Evolutionary conservation across 2,797 vertebrate species (phyloP).

Genomic region (Periparus ater): DNA sequence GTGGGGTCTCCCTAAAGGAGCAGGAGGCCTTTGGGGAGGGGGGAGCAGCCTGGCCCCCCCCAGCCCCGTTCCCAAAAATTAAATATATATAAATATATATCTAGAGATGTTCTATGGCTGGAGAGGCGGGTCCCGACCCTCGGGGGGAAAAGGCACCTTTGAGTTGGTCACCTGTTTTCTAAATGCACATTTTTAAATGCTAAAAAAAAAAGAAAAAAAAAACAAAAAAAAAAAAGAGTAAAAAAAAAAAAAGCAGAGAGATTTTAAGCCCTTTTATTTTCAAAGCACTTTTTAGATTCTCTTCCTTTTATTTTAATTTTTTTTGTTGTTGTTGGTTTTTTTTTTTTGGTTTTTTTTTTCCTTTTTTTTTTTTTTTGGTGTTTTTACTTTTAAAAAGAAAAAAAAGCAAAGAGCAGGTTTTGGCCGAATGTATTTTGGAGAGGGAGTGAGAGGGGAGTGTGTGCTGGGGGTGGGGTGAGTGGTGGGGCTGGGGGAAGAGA

Average conservation of each 20-base stretch:
- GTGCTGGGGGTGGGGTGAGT: background rate
- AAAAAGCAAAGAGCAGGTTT: constrained; percentile 11
- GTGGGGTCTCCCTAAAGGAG: background rate
- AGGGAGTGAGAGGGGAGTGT: constrained; percentile 31
- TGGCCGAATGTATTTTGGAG: constrained; percentile 49
- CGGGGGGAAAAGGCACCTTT: constrained; percentile 34
- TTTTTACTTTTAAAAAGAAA: background rate
- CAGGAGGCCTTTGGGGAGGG: background rate
- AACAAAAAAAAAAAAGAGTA: too few relatives aligned
- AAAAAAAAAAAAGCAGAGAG: background rate
- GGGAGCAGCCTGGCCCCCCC: background rate
- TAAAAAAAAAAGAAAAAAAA: background rate
- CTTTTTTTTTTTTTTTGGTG: background rate
- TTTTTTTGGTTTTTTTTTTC: background rate
- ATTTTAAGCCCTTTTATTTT: constrained; percentile 55
- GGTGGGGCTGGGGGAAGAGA: background rate
- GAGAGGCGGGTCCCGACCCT: background rate
- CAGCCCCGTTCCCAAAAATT: background rate
- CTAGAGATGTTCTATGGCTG: background rate
- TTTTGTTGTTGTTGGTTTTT: background rate
- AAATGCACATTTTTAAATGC: background rate
- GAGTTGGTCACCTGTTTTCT: background rate
- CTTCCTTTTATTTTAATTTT: background rate
- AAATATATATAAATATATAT: background rate
- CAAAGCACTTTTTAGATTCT: constrained; percentile 76